Evolutionary conservation across 2,888 invertebrate genomes (phyloP), one percentile per base, ranked within the genome.

Genomic region (Horisme vitalbata): DNA sequence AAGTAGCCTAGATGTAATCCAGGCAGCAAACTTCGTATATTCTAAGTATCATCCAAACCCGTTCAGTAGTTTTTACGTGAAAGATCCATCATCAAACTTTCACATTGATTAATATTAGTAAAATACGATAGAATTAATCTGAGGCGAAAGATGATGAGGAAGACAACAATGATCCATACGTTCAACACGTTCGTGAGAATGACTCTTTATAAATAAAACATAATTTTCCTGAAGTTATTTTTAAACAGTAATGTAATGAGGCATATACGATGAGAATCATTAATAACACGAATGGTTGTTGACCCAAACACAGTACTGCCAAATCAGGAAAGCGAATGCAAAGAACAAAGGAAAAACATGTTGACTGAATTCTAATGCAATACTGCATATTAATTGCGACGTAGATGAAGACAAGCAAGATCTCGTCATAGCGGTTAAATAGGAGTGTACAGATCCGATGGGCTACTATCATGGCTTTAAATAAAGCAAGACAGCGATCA

Each of bases 191-290:
- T 28, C 36, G 39, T 27, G 38, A 23, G 39, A 32, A 35, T 28
- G 21, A 30, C 21, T 37, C 20, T 41, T n/a, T n/a, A n/a, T 38
- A 28, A 24, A 36, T 35, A 45, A 44, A 47, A 50, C 41, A 38
- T 41, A 33, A 48, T 58, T 58, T 55, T 58, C 58, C 55, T 53
- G 55, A 52, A 38, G 49, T 44, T 58, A 57, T 57, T 55, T 57
- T 46, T 51, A 52, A 45, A 45, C 47, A 9, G 41, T 52, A 53
- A 55, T 55, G 41, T 52, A 53, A 55, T 55, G 46, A 55, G 38
- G 41, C 36, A 45, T 53, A 41, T 35, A 52, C 41, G 44, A 47
- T 21, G 32, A 52, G 31, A 34, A 45, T 50, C 34, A 47, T 56
- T 33, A 27, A 41, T 33, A 45, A 38, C 20, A 41, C 31, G 32